A percentile compares a stretch with the other conserved stretches of the same genome.
Conservation (phyloP, 2,113 vertebrate genomes). For the Mesitornis unicolor region DNA sequence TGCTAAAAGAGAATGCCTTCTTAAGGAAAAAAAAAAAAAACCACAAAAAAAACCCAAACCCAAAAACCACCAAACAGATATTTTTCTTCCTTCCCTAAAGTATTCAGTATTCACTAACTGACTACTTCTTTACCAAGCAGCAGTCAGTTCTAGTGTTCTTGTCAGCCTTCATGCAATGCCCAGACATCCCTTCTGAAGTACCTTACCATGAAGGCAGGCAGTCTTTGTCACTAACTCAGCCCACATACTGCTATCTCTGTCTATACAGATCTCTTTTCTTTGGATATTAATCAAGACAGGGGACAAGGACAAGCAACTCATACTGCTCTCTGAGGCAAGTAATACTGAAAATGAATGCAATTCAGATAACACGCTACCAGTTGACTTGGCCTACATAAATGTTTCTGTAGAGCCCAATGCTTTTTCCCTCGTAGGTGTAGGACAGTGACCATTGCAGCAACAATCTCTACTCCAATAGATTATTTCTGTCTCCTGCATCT, state of each 20-base stretch:
- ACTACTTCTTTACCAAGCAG: neutral
- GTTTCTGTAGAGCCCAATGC: neutral
- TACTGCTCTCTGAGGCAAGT: neutral
- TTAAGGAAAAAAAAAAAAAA: neutral
- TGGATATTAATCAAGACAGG: neutral
- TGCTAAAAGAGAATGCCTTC: neutral
- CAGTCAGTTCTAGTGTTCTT: neutral
- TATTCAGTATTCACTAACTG: neutral
- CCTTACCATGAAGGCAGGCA: neutral
- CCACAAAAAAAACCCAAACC: too few species aligned
- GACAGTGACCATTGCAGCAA: neutral
- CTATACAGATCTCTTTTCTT: neutral
- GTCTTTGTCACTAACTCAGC: neutral
- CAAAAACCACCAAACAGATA: too few species aligned
- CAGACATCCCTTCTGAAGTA: neutral
- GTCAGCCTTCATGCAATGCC: neutral
- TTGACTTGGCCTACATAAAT: neutral
- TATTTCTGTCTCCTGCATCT: neutral
- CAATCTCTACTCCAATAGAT: neutral
- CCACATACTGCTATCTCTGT: neutral
- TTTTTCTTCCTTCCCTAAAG: neutral
- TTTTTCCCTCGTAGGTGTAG: neutral
- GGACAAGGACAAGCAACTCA: neutral
- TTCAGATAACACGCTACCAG: neutral
- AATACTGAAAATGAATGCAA: neutral